These are phyloP conservation scores for Archips crataeganus DNA, from an alignment of 2,888 invertebrate genomes.

Conservation along the genomic window DNA sequence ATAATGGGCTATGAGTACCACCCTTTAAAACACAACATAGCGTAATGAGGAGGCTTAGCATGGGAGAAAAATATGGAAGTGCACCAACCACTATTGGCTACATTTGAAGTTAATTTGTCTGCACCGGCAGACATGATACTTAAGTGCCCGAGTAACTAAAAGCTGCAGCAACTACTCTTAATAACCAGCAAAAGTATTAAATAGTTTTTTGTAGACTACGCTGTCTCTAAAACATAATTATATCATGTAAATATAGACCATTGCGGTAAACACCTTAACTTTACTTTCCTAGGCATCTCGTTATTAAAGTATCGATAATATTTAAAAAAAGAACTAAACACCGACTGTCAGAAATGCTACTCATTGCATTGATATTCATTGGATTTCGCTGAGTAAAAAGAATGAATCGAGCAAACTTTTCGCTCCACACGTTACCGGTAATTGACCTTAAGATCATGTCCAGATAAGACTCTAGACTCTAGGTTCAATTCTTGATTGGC, in stretches of 20 bases:
- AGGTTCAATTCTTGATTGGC: conserved; percentile 14
- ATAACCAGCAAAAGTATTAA: no score
- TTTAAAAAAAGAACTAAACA: not conserved
- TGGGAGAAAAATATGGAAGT: no score
- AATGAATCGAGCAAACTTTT: not conserved
- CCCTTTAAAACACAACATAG: not conserved
- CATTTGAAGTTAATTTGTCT: not conserved
- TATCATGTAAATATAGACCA: no score
- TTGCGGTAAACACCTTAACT: not conserved
- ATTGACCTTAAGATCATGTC: conserved; percentile 10
- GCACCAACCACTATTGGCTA: no score
- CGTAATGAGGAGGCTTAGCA: not conserved
- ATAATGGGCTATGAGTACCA: not conserved
- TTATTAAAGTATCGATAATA: no score
- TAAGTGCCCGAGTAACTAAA: no score
- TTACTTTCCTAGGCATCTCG: not conserved
- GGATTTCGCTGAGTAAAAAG: not conserved
- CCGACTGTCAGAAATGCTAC: not conserved
- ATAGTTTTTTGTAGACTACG: no score
- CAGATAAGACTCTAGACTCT: conserved; percentile 13
- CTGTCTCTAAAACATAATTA: not conserved
- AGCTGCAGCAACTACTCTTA: no score
- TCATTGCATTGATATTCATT: not conserved
- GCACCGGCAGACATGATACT: not conserved
- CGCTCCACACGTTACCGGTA: not conserved